Conservation (phyloP, 2,113 vertebrate genomes). For the Theristicus caerulescens region DNA sequence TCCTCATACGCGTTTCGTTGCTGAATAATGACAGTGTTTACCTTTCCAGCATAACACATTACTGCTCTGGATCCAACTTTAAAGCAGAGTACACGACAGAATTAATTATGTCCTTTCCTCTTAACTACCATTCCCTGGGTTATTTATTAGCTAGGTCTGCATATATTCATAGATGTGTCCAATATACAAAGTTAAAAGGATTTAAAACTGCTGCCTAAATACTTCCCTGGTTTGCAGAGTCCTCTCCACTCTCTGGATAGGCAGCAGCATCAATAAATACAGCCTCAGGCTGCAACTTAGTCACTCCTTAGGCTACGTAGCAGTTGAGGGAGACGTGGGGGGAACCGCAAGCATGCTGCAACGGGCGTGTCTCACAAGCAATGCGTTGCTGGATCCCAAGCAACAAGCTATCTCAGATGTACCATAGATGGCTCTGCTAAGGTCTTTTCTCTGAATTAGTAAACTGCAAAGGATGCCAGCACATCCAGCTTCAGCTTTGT, state of each 20-base stretch:
- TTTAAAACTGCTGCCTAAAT: constrained; percentile 12
- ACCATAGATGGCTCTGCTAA: not conserved
- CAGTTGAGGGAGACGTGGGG: not conserved
- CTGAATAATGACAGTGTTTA: constrained; percentile 67
- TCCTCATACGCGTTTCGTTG: not conserved
- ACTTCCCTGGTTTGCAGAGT: not conserved
- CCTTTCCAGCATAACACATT: constrained; percentile 55
- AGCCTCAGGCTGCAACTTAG: not conserved
- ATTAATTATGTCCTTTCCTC: constrained; percentile 61
- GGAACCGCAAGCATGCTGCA: not conserved
- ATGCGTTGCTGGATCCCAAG: not conserved
- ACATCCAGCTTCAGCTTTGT: not conserved
- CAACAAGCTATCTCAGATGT: not conserved
- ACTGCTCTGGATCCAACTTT: constrained; percentile 43
- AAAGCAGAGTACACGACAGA: constrained; percentile 42
- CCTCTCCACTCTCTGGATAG: not conserved
- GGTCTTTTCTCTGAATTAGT: not conserved
- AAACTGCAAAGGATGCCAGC: not conserved
- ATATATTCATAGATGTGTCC: constrained; percentile 29
- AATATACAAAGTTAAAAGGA: not conserved
- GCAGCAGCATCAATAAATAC: not conserved
- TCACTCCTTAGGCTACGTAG: not conserved
- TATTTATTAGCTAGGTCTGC: constrained; percentile 57
- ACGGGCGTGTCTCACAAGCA: fast-evolving
- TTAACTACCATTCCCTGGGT: constrained; percentile 36